phyloP scores from a whole-genome alignment of 2,113 vertebrate genomes.

The Alaudala cheleensis region DNA sequence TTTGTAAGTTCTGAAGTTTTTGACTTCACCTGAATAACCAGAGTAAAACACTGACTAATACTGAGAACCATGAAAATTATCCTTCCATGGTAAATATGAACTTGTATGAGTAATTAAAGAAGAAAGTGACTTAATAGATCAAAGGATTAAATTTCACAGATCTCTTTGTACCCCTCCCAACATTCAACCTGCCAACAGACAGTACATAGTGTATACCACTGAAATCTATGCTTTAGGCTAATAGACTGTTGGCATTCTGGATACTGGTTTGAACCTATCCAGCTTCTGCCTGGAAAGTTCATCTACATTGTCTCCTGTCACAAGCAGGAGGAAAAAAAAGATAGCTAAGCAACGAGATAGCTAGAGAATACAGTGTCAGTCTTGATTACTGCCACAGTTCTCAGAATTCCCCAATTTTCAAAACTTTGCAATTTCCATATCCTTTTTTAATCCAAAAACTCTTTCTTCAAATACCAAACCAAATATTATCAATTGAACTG shows the following conservation, averaged over 20 bases:
- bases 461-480: background rate
- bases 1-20: background rate
- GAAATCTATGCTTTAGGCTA: slow-evolving; percentile 20
- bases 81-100: background rate
- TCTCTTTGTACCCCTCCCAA: background rate
- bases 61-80: background rate
- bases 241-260: background rate
- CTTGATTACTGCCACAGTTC: background rate
- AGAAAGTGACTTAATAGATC: slow-evolving; percentile 39
- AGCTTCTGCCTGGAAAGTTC: slow-evolving; percentile 13
- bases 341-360: background rate
- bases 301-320: background rate
- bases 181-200: slow-evolving; percentile 18
- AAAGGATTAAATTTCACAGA: slow-evolving; percentile 30
- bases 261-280: background rate
- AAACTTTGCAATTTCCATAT: background rate
- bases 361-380: background rate
- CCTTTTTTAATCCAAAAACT: background rate
- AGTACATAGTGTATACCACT: background rate
- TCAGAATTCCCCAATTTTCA: background rate
- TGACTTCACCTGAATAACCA: background rate
- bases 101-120: background rate
- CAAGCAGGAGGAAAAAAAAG: background rate
- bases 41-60: background rate
- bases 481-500: background rate